Percentiles rank a stretch among this genome's conserved stretches.
These are phyloP conservation scores for Pammene fasciana DNA, from an alignment of 2,888 invertebrate species.

Conservation along the genomic window DNA sequence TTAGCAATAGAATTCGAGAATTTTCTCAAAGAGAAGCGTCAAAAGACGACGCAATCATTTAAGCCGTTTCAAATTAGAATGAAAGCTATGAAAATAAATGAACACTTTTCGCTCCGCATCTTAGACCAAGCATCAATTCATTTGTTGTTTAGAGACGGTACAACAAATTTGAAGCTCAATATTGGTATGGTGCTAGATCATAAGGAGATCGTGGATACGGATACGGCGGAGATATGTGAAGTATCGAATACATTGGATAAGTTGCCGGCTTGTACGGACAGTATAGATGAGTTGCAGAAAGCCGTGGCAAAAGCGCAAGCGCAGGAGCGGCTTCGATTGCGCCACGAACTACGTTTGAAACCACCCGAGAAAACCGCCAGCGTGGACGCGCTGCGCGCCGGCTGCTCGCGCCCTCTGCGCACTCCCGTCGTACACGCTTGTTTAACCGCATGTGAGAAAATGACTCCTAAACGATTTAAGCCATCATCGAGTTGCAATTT, in stretches of 20 bases:
- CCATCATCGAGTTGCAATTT: slow-evolving; percentile 52
- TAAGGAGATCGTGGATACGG: slow-evolving; percentile 77
- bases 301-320: slow-evolving; percentile 64
- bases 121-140: slow-evolving; percentile 73
- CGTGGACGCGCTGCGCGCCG: slow-evolving; percentile 58
- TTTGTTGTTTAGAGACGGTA: slow-evolving; percentile 70
- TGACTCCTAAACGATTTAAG: slow-evolving; percentile 57
- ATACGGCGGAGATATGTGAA: slow-evolving; percentile 64
- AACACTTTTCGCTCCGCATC: slow-evolving; percentile 71
- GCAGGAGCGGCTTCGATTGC: slow-evolving; percentile 56
- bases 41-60: slow-evolving; percentile 67
- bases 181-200: slow-evolving; percentile 79
- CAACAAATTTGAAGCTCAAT: slow-evolving; percentile 70
- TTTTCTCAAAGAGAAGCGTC: slow-evolving; percentile 73
- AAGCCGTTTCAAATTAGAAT: slow-evolving; percentile 77
- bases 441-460: slow-evolving; percentile 38
- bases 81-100: slow-evolving; percentile 78
- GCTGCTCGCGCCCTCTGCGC: slow-evolving; percentile 57
- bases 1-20: slow-evolving; percentile 75
- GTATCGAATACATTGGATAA: slow-evolving; percentile 58
- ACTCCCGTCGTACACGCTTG: slow-evolving; percentile 53
- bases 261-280: slow-evolving; percentile 62
- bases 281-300: slow-evolving; percentile 65
- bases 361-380: slow-evolving; percentile 55
- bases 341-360: slow-evolving; percentile 60